A percentile compares a stretch with the other conserved stretches of the same genome.
Evolutionary conservation across 2,797 vertebrate genomes (phyloP).

Genomic region (Leucoraja ocellata): DNA sequence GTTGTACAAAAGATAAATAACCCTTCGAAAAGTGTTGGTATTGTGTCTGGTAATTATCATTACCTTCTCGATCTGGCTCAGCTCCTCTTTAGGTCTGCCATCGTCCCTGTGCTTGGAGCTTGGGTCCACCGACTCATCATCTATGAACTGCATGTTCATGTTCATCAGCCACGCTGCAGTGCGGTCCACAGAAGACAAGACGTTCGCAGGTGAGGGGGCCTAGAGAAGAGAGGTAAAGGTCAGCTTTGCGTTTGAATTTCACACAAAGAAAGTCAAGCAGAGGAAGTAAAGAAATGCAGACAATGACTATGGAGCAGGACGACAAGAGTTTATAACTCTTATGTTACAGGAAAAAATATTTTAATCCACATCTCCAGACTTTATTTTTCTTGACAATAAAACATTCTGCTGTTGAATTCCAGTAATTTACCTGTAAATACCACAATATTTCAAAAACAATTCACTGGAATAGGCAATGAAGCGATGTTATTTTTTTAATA

Average conservation of each 20-base stretch:
- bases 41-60: conserved; percentile 44
- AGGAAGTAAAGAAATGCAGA: neutral
- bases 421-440: neutral
- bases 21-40: neutral
- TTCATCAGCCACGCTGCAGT: conserved; percentile 99
- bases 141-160: conserved; percentile 97
- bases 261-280: conserved; percentile 21
- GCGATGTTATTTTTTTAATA: neutral
- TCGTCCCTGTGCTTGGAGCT: conserved; percentile 82
- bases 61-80: conserved; percentile 97
- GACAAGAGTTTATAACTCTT: neutral
- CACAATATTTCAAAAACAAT: neutral
- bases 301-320: neutral
- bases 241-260: neutral
- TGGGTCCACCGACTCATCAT: conserved; percentile 86
- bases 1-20: conserved; percentile 4
- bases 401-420: neutral
- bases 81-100: conserved; percentile 90
- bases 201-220: conserved; percentile 97
- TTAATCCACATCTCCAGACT: neutral
- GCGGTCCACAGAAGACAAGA: conserved; percentile 88
- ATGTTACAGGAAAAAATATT: neutral
- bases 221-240: conserved; percentile 56
- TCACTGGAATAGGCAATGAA: neutral
- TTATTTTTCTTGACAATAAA: neutral